Conservation (phyloP, 2,888 invertebrate genomes). For the Scaptomyza reducta region DNA sequence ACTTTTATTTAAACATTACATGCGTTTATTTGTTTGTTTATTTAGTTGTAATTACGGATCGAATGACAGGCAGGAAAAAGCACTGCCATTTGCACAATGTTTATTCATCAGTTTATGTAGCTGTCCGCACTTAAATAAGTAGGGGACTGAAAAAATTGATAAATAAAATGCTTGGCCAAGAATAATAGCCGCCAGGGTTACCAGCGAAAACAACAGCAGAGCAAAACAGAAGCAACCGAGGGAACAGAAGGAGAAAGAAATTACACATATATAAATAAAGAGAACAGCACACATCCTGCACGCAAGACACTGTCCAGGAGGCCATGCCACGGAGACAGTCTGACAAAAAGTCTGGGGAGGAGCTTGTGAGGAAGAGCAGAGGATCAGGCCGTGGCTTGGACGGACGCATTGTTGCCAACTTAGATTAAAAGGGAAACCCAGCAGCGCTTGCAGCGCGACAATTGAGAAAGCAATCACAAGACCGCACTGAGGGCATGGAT, state of each 20-base stretch:
- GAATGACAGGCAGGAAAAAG: neutral
- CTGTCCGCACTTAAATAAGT: conserved; percentile 43
- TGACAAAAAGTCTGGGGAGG: neutral
- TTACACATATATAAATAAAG: conserved; percentile 48
- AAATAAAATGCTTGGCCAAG: conserved; percentile 47
- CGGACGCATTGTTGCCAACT: conserved; percentile 67
- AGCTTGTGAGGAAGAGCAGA: neutral
- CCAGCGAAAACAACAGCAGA: conserved; percentile 31
- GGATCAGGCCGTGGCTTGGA: conserved; percentile 22
- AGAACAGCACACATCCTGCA: conserved; percentile 36
- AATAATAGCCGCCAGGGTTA: conserved; percentile 53
- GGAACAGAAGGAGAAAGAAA: conserved; percentile 18
- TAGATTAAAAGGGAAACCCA: conserved; percentile 69
- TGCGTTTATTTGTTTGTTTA: neutral
- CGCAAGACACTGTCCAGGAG: conserved; percentile 36
- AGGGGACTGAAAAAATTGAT: conserved; percentile 43
- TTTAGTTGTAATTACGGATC: conserved; percentile 20
- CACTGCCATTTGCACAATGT: conserved; percentile 36
- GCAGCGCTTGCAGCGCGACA: conserved; percentile 58
- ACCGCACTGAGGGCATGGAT: conserved; percentile 41
- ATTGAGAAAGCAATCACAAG: conserved; percentile 72
- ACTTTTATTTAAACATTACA: neutral
- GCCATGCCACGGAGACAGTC: neutral
- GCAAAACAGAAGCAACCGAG: conserved; percentile 15
- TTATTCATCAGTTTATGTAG: conserved; percentile 33